Percentiles rank a stretch among this genome's conserved stretches.
These are phyloP conservation scores for Brenthis ino DNA, from an alignment of 2,888 invertebrate genomes.

Conservation along the genomic window DNA sequence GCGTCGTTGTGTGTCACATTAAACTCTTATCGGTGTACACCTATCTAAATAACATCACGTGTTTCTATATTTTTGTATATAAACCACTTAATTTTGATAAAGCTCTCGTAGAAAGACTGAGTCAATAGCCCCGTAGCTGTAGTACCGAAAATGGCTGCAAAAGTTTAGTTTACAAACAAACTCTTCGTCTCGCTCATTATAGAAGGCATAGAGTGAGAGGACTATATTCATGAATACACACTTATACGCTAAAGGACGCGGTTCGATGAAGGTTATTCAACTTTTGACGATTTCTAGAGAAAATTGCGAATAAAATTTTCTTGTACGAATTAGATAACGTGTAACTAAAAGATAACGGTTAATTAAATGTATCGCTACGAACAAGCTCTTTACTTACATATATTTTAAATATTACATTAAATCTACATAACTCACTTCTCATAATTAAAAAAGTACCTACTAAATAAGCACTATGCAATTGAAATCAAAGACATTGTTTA, in stretches of 20 bases:
- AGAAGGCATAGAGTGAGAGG: slow-evolving; percentile 52
- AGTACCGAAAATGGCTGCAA: slow-evolving; percentile 43
- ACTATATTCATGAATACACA: slow-evolving; percentile 33
- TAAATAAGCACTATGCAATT: slow-evolving; percentile 16
- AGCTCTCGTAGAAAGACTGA: slow-evolving; percentile 29
- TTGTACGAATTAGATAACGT: slow-evolving; percentile 14
- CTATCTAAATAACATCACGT: slow-evolving; percentile 51
- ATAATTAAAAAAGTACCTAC: slow-evolving; percentile 9
- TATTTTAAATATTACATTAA: neutral
- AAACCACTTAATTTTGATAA: slow-evolving; percentile 1
- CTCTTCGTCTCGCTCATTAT: slow-evolving; percentile 56
- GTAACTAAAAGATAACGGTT: slow-evolving; percentile 2
- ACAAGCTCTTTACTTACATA: neutral
- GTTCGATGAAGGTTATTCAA: slow-evolving; percentile 67
- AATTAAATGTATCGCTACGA: slow-evolving; percentile 7
- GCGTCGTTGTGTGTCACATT: slow-evolving; percentile 22
- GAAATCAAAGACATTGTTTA: slow-evolving; percentile 14
- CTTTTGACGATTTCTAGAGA: slow-evolving; percentile 58
- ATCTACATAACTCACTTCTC: slow-evolving; percentile 2
- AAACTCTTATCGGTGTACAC: slow-evolving; percentile 43
- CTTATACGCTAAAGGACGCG: slow-evolving; percentile 45
- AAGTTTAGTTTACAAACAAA: slow-evolving; percentile 72
- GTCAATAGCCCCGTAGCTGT: slow-evolving; percentile 33
- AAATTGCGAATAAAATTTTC: slow-evolving; percentile 50
- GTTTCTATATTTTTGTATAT: slow-evolving; percentile 32